Evolutionary conservation across 1,140 invertebrate species (phyloP), one percentile per base, ranked within the genome.

Genomic region (Cecropterus lyciades): DNA sequence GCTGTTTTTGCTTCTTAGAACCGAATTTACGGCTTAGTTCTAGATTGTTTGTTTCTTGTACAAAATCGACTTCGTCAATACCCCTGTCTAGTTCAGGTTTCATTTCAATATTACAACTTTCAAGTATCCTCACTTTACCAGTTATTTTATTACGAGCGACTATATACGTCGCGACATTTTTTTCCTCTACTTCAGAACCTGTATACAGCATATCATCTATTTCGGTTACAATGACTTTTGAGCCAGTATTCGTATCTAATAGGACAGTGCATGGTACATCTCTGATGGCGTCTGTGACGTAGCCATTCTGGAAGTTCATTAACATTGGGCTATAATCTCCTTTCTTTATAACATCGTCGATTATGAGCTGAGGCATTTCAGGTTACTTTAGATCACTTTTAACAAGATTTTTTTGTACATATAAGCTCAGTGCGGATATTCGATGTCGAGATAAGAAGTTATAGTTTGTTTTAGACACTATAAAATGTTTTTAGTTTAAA

Each of bases 1-100:
- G 62, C 24, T 89, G 68, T 57, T 84, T 92, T 11, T 82, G 74
- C 48, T 89, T 89, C 48, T 91, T 91, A 0, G 87, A 89, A 3
- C 89, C 87, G 59, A 92, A 92, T 48, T 92, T 88, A 24, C 85
- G 77, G 37, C 87, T 89, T 1, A 92, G 67, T 37, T 90, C 87
- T 10, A 59, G 6, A 16, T 59, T 59, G 10, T 40, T 59, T 3
- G 20, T 45, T 9, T 57, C 55, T 1, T 45, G n/a, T 24, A 24
- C 20, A 5, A 3, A 24, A n/a, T 24, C n/a, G 1, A 10, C 15
- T n/a, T 1, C n/a, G 4, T 56, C 16, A 1, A n/a, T 2, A n/a
- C 15, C 15, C 7, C 10, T 0, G 0, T 56, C 37, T 13, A 56
- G 16, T 4, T 20, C 5, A 0, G 53, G 53, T 17, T 56, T 55